Base-by-base conservation (phyloP, 2,888 invertebrate genomes). In the Colletes collaris region DNA sequence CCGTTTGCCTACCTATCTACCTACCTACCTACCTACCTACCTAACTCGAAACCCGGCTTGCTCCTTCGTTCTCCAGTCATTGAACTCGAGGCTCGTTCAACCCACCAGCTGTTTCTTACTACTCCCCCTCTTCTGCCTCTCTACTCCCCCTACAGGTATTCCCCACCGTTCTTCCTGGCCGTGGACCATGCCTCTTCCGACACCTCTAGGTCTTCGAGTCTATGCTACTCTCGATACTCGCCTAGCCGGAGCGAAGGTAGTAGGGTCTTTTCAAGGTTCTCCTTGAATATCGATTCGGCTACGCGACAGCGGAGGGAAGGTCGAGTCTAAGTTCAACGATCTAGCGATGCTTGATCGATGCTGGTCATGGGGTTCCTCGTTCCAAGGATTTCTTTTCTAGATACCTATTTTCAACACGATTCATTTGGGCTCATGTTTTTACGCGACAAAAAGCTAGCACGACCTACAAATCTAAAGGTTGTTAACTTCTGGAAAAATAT, bases 41-140 rank as follows among this genome's bases (percentile, higher is more conserved):
- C 85, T 86, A 85, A 81, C 82, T 84, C 84, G 83, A 86, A 85
- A 79, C 82, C 49, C 80, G 87, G 81, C 85, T 86, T 80, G 82
- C 84, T 88, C 87, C 78, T 83, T 86, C 80, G 81, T 88, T 90
- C 88, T 87, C 87, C 91, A 92, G 92, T 92, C 92, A 91, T 92
- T 92, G 92, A 92, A 92, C 92, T 89, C 91, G 63, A 74, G 83
- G 87, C 89, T 87, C 90, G 90, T 88, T 90, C 90, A 90, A 90
- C 91, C 87, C 86, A 91, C 91, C 92, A 91, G 92, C 92, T 92
- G 91, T 92, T 92, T 92, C 91, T 90, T 90, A 89, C 88, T 87
- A 76, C 82, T 79, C 72, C 82, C 77, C 78, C 83, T 60, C 82
- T 63, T 76, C 58, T 62, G 63, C 7, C 68, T 68, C 50, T 52